Conservation (phyloP, 2,888 invertebrate genomes). For the Spisula solida region DNA sequence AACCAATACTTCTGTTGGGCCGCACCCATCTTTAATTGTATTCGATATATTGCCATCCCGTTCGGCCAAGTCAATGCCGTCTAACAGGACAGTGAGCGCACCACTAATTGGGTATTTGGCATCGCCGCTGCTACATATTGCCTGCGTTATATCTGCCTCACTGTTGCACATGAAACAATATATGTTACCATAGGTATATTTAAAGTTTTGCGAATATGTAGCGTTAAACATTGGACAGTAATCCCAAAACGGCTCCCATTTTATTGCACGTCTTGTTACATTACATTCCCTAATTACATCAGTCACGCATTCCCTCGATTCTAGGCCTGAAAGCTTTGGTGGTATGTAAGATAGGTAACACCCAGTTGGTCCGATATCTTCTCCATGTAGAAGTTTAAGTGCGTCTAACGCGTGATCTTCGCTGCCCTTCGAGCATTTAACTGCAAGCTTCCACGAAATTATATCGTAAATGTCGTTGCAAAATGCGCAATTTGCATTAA, state of each 20-base stretch:
- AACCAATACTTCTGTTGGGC: background rate
- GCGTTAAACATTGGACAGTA: background rate
- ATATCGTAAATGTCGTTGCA: background rate
- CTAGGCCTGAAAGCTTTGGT: background rate
- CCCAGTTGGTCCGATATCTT: background rate
- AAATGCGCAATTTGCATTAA: background rate
- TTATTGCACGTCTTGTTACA: background rate
- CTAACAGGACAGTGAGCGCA: background rate
- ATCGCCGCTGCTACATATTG: background rate
- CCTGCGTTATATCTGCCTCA: background rate
- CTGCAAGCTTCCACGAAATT: background rate
- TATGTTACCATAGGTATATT: background rate
- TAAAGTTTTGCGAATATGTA: background rate
- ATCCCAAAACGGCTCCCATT: background rate
- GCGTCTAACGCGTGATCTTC: background rate
- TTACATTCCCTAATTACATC: slow-evolving; percentile 5
- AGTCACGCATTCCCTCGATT: background rate
- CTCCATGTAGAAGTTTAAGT: background rate
- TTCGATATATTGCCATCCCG: no score
- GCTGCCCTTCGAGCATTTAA: background rate
- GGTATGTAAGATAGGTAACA: background rate
- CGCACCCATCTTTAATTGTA: background rate
- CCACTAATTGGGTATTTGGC: background rate
- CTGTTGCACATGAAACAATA: background rate
- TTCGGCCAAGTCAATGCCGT: background rate